Percentiles rank a stretch among this genome's conserved stretches.
These are phyloP conservation scores for Anolis sagrei DNA, from an alignment of 2,113 vertebrate genomes.

Conservation along the genomic window DNA sequence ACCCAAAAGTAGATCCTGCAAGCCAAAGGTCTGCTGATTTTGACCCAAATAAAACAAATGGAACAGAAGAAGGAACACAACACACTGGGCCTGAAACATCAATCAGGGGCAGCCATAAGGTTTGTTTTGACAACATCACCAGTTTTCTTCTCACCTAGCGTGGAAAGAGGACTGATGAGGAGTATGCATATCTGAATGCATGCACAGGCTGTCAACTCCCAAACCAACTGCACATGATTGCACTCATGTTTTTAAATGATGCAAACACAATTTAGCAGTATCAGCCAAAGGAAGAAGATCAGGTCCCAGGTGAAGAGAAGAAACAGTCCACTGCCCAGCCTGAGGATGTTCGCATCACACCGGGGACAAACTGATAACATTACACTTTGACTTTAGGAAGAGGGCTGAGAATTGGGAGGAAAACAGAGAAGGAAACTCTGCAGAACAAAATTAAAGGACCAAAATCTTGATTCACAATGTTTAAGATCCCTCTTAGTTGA, in stretches of 20 bases:
- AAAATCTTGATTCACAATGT: conserved; percentile 31
- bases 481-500: conserved; percentile 2
- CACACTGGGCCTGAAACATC: no score
- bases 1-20: neutral
- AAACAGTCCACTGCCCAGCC: neutral
- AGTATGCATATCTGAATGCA: no score
- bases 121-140: no score
- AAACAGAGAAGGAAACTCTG: neutral
- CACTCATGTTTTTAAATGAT: neutral
- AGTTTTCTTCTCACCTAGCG: no score
- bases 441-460: conserved; percentile 42
- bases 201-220: no score
- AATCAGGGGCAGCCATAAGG: neutral
- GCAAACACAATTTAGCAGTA: rapidly evolving
- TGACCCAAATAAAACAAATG: neutral
- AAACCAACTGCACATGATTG: no score
- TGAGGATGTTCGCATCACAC: neutral
- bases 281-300: rapidly evolving
- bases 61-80: neutral
- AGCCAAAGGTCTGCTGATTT: neutral
- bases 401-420: neutral
- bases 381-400: conserved; percentile 40
- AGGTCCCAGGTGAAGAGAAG: rapidly evolving
- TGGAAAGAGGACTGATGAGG: no score
- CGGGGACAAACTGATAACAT: neutral